Base-by-base conservation (phyloP, 2,113 vertebrate species). In the Lutjanus erythropterus region DNA sequence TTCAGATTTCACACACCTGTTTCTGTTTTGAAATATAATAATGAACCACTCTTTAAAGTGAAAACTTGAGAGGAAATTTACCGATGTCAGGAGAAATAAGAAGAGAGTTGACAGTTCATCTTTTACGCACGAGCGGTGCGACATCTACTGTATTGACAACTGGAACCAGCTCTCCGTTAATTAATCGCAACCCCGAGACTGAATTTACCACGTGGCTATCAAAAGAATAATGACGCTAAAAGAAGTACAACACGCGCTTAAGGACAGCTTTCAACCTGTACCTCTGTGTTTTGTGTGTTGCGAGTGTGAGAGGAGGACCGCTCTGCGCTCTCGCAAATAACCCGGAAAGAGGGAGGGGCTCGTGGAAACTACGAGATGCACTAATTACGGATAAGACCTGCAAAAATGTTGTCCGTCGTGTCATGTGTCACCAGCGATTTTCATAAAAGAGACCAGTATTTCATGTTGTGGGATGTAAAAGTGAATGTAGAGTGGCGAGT, bases 271-370 rank as follows among this genome's bases (percentile, higher is more conserved):
- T 39, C 37, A 39, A 2, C 8, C 37, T 39, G 37, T 9, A 10
- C 9, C 11, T 8, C 37, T 39, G 37, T 39, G 37, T 10, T 10
- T 39, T 2, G 35, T 10, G 9, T 2, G 35, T 39, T 9, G 9
- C 11, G 37, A 10, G 9, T 39, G 37, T 11, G 8, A 2, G 7
- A 8, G 11, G 19, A 14, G n/a, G 6, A 19, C 5, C 1, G 6
- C 5, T 10, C 16, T 6, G 35, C 33, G 14, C 50, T 29, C 21
- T 11, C 7, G 10, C 19, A 64, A 65, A 14, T 15, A 68, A 69
- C 44, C 66, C 71, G 71, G 78, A 71, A 74, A 70, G 66, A 25
- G 35, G 75, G 66, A 39, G 77, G 73, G 10, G 14, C 67, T 49
- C 49, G 10, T 4, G 3, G 9, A 10, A 10, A 29, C 9, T 0